These are phyloP conservation scores for Rapana venosa DNA, from an alignment of 2,888 invertebrate species.

Conservation along the genomic window DNA sequence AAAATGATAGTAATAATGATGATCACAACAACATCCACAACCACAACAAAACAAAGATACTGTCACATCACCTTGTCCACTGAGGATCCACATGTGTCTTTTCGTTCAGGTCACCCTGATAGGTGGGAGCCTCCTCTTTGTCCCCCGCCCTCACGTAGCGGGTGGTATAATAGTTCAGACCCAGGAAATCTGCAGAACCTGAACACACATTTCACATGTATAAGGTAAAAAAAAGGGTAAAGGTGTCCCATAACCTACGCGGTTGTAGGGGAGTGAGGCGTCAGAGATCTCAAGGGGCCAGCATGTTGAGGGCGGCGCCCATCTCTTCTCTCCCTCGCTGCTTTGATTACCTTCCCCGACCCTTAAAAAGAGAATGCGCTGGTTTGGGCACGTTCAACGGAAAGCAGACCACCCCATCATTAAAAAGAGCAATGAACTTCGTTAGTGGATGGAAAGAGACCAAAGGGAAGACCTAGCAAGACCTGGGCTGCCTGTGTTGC, in stretches of 20 bases:
- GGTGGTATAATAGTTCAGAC: constrained; percentile 85
- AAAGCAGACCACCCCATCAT: too few species aligned
- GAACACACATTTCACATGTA: not conserved
- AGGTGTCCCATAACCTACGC: too few species aligned
- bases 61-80: constrained; percentile 47
- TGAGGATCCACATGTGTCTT: constrained; percentile 32
- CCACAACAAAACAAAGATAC: too few species aligned
- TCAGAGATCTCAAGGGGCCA: not conserved
- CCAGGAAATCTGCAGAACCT: constrained; percentile 86
- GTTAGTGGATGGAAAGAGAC: too few species aligned
- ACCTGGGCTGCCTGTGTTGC: too few species aligned
- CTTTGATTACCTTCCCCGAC: too few species aligned
- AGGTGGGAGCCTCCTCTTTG: constrained; percentile 46
- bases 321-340: too few species aligned
- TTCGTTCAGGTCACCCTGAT: constrained; percentile 50
- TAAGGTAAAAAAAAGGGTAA: not conserved
- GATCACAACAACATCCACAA: not conserved
- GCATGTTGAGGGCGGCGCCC: too few species aligned
- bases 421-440: too few species aligned
- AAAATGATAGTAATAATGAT: not conserved
- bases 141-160: constrained; percentile 45
- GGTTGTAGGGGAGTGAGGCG: not conserved
- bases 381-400: too few species aligned
- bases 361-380: too few species aligned
- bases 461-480: too few species aligned